Percentiles rank a stretch among this genome's conserved stretches.
These are phyloP conservation scores for Hedychridium roseum DNA, from an alignment of 2,888 invertebrate species.

Conservation along the genomic window DNA sequence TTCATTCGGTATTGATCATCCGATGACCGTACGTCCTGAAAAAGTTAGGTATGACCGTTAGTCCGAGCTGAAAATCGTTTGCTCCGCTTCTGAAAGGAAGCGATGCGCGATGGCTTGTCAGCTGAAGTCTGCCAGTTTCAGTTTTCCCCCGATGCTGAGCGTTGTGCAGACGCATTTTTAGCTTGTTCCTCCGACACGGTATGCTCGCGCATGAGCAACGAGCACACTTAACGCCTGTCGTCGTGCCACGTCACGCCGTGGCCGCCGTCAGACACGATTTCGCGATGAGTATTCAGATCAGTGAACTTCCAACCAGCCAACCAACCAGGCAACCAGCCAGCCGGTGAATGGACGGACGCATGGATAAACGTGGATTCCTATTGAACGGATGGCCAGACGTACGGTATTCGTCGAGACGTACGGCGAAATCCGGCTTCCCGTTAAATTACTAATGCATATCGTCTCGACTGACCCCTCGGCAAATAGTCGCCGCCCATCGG, in stretches of 20 bases:
- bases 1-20: too few species aligned
- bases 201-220: neutral
- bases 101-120: too few species aligned
- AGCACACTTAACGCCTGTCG: constrained; percentile 11
- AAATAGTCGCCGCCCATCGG: too few species aligned
- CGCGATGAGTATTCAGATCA: constrained; percentile 42
- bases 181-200: too few species aligned
- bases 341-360: constrained; percentile 26
- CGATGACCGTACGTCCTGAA: too few species aligned
- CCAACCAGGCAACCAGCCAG: constrained; percentile 7
- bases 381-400: constrained; percentile 20
- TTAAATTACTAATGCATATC: constrained; percentile 36
- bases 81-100: too few species aligned
- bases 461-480: too few species aligned
- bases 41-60: too few species aligned
- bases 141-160: too few species aligned
- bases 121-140: too few species aligned
- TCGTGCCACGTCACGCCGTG: constrained; percentile 19
- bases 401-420: constrained; percentile 10
- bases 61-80: too few species aligned
- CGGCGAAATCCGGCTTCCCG: constrained; percentile 16
- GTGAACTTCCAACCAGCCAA: constrained; percentile 26
- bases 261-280: constrained; percentile 26
- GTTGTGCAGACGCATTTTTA: too few species aligned
- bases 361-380: constrained; percentile 30